Evolutionary conservation across 2,888 invertebrate genomes (phyloP), one percentile per base, ranked within the genome.

Genomic region (Hypomecis atomaria): DNA sequence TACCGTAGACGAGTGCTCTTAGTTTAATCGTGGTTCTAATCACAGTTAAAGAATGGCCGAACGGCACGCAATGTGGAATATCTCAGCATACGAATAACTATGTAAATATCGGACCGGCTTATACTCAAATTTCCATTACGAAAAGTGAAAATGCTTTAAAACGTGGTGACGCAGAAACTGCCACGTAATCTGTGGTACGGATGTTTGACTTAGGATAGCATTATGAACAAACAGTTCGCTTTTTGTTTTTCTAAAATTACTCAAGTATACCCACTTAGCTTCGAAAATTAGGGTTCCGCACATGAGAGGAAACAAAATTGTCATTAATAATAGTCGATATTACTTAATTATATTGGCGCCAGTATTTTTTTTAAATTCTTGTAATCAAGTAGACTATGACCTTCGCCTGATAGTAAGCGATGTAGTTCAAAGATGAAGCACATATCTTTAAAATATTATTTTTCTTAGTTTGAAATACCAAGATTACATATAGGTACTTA

Each of bases 111-210:
- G 58, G 80, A 86, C 85, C 79, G 78, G 85, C 82, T 69, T 77
- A 65, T 77, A 79, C 43, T 42, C 53, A 36, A 62, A 78, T 82
- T 85, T 83, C 82, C 80, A 78, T 77, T 66, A 74, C 76, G 81
- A 87, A 89, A 89, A 89, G 89, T 88, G 88, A 89, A 89, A 89
- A 87, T 85, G 70, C 56, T 6, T 58, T 34, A 6, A 40, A 49
- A 34, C 34, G 23, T 33, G n/a, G 40, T 44, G 23, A 52, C 55
- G 36, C 6, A 11, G 44, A 11, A 7, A 47, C 47, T 72, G 66
- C 71, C 67, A 70, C 66, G 6, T 38, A 56, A 43, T 40, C 66
- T 65, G 66, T 73, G 65, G 71, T 70, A 76, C 75, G 76, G 62
- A 67, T 68, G 58, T 61, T 65, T 65, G 38, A 37, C 56, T 48